phyloP scores from a whole-genome alignment of 2,797 vertebrate species.

The Pygocentrus nattereri region DNA sequence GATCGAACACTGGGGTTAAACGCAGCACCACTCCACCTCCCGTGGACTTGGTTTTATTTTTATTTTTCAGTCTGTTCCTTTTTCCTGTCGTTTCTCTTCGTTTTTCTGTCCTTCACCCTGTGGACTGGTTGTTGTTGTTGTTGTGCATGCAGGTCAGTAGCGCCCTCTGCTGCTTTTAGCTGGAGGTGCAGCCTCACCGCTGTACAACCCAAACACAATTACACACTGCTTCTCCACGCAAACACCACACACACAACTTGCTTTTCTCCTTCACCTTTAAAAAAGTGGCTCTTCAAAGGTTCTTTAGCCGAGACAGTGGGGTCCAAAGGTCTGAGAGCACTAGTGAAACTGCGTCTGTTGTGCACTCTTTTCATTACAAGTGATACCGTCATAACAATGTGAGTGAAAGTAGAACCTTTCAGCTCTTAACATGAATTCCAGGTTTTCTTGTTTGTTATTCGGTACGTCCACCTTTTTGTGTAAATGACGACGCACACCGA shows the following conservation, averaged over 20 bases:
- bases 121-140: not conserved
- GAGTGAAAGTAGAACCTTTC: too few relatives aligned
- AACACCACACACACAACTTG: not conserved
- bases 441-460: too few relatives aligned
- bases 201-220: not conserved
- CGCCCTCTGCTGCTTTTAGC: conserved; percentile 70
- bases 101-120: not conserved
- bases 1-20: conserved; percentile 21
- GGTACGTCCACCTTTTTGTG: too few relatives aligned
- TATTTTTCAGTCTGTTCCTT: conserved; percentile 53
- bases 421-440: too few relatives aligned
- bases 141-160: conserved; percentile 31
- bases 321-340: too few relatives aligned
- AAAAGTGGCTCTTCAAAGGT: too few relatives aligned
- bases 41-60: conserved; percentile 45
- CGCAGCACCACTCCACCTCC: conserved; percentile 19
- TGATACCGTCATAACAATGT: too few relatives aligned
- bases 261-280: not conserved
- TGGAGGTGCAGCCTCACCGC: not conserved
- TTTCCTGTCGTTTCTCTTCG: conserved; percentile 51
- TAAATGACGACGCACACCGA: too few relatives aligned
- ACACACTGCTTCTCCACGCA: conserved; percentile 5
- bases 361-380: too few relatives aligned
- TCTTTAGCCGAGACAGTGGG: too few relatives aligned
- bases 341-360: too few relatives aligned